Evolutionary conservation across 2,797 vertebrate genomes (phyloP).

Genomic region (Myioborus miniatus): DNA sequence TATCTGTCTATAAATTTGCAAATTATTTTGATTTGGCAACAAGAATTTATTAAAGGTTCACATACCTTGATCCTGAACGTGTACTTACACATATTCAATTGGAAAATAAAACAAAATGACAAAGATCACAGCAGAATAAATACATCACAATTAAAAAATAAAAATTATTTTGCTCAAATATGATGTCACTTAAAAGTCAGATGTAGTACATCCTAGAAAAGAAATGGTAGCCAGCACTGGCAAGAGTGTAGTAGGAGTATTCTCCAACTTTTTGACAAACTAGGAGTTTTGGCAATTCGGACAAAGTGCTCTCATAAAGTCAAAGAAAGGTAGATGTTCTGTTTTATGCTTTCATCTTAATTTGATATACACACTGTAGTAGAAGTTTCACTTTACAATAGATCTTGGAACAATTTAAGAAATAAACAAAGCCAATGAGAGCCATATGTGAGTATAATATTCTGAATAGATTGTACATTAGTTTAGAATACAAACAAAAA

Average conservation of each 20-base stretch:
- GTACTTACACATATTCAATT: background rate
- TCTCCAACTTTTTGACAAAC: background rate
- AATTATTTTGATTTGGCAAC: background rate
- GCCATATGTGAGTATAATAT: background rate
- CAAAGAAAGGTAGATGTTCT: background rate
- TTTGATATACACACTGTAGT: background rate
- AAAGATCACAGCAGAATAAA: background rate
- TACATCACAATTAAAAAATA: background rate
- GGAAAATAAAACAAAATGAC: background rate
- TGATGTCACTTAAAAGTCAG: background rate
- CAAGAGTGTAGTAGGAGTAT: background rate
- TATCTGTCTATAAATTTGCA: background rate
- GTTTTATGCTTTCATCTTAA: slow-evolving; percentile 19
- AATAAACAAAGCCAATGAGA: background rate
- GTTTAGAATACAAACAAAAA: slow-evolving; percentile 15
- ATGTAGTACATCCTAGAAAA: background rate
- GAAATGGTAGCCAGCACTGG: background rate
- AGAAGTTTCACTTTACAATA: background rate
- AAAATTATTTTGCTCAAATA: background rate
- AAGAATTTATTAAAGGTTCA: background rate
- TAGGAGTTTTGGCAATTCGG: background rate
- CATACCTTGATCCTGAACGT: background rate
- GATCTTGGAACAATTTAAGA: slow-evolving; percentile 29
- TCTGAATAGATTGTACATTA: slow-evolving; percentile 5
- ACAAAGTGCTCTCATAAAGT: background rate